Percentiles rank a stretch among this genome's conserved stretches.
Evolutionary conservation across 2,888 invertebrate species (phyloP).

Genomic region (Tipula lateralis): DNA sequence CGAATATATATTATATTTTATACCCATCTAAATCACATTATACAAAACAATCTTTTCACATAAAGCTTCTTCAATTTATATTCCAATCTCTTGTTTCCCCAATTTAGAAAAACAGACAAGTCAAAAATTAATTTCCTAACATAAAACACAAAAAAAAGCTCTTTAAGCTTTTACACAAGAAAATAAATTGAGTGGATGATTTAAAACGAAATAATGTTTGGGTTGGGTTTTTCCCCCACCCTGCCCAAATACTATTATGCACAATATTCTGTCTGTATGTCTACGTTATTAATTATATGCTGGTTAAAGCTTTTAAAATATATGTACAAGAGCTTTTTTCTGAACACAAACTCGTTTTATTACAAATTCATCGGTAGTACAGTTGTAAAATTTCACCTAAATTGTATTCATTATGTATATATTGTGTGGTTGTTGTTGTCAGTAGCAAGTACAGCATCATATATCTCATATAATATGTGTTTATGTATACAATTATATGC

Average conservation of each 20-base stretch:
- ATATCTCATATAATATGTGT: background rate
- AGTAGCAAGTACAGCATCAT: background rate
- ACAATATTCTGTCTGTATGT: background rate
- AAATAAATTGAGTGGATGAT: conserved; percentile 11
- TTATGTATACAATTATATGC: background rate
- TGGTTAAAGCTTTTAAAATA: background rate
- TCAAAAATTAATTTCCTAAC: background rate
- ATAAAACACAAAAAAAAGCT: background rate
- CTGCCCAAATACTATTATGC: no score
- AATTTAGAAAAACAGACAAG: background rate
- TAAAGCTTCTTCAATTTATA: background rate
- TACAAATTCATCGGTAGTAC: background rate
- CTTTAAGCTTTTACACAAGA: background rate
- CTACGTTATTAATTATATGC: background rate
- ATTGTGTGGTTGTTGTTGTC: background rate
- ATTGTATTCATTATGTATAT: background rate
- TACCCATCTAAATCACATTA: background rate
- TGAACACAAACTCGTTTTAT: background rate
- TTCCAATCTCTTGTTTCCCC: background rate
- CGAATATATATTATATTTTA: no score
- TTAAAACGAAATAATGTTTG: background rate
- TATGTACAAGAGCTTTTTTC: background rate
- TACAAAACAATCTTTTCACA: background rate
- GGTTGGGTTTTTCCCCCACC: background rate
- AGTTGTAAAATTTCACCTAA: background rate